Conservation (phyloP, 2,113 vertebrate genomes). For the Nematolebias whitei region DNA sequence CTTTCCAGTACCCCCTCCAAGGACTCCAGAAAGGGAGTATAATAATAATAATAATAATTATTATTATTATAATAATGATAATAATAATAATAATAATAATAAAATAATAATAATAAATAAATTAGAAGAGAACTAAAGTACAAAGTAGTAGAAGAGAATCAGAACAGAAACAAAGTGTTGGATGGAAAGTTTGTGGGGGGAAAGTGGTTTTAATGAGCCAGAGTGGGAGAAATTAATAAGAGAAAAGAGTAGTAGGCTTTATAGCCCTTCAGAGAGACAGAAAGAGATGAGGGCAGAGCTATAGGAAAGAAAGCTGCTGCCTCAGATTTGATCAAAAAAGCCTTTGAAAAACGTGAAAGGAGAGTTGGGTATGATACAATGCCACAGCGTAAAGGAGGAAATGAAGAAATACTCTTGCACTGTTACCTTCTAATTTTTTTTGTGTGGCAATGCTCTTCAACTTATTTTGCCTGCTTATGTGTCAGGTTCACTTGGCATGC, state of each 20-base stretch:
- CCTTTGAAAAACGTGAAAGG: conserved; percentile 21
- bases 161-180: neutral
- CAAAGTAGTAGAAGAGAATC: too few species aligned
- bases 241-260: conserved; percentile 19
- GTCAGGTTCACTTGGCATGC: conserved; percentile 1
- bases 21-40: too few species aligned
- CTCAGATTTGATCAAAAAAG: conserved; percentile 53
- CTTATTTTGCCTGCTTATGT: conserved; percentile 12
- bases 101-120: too few species aligned
- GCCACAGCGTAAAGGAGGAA: conserved; percentile 16
- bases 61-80: too few species aligned
- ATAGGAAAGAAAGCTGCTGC: conserved; percentile 15
- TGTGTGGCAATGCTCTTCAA: conserved; percentile 14
- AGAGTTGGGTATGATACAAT: conserved; percentile 6
- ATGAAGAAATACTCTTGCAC: conserved; percentile 6
- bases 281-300: conserved; percentile 12
- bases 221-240: conserved; percentile 22
- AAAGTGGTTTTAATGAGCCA: conserved; percentile 8
- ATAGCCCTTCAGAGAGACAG: conserved; percentile 1
- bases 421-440: conserved; percentile 28
- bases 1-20: too few species aligned
- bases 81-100: too few species aligned
- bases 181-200: neutral
- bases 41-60: too few species aligned
- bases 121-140: too few species aligned